Percentiles rank a stretch among this genome's conserved stretches.
Conservation (phyloP, 2,113 vertebrate genomes). For the Halichoerus grypus region DNA sequence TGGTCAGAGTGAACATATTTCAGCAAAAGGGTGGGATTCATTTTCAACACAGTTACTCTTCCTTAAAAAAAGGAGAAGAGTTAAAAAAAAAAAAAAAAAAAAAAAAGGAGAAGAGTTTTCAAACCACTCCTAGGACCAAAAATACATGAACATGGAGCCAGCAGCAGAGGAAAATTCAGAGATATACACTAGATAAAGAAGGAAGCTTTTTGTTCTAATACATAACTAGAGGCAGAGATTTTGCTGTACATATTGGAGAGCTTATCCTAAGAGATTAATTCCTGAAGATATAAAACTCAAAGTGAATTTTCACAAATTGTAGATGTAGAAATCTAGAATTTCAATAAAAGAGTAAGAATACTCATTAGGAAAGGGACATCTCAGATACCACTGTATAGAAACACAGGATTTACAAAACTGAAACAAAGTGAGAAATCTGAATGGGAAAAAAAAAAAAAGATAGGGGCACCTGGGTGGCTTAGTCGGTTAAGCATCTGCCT, state of each 20-base stretch:
- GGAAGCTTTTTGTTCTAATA: background rate
- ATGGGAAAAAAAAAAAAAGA: background rate
- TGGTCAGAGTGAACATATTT: background rate
- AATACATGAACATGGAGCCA: background rate
- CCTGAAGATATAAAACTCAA: slow-evolving; percentile 21
- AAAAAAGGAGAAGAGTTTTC: background rate
- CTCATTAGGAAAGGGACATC: background rate
- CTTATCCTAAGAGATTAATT: background rate
- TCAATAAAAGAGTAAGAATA: slow-evolving; percentile 6
- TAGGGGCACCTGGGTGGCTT: no score
- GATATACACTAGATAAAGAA: background rate
- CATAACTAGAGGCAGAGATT: background rate
- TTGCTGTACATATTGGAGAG: background rate
- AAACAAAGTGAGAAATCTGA: background rate
- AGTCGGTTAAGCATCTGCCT: no score
- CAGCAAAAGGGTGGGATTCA: background rate
- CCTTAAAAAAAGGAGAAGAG: background rate
- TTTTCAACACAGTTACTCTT: slow-evolving; percentile 1
- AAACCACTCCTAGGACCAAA: background rate
- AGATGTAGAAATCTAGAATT: slow-evolving; percentile 35
- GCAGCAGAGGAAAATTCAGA: background rate
- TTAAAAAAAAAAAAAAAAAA: background rate
- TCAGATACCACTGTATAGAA: background rate
- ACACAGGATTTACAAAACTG: background rate
- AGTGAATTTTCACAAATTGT: slow-evolving; percentile 17